These are phyloP conservation scores for Carpatolechia fugitivella DNA, from an alignment of 2,888 invertebrate species.

Conservation along the genomic window DNA sequence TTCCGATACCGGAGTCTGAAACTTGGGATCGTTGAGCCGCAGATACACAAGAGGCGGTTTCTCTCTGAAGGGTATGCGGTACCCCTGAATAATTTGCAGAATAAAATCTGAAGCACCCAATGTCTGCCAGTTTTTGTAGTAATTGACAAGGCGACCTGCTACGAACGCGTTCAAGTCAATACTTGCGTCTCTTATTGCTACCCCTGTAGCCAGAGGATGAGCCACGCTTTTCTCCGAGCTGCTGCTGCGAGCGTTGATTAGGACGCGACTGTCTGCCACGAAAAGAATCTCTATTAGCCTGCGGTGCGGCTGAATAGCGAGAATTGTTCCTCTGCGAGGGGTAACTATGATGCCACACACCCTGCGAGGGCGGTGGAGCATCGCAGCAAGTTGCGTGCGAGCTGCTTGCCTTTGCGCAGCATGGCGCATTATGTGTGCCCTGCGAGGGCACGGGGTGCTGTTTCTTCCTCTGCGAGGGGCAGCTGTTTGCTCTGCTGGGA, in stretches of 20 bases:
- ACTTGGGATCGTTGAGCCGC: background rate
- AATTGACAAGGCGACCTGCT: conserved; percentile 18
- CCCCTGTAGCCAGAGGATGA: background rate
- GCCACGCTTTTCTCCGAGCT: background rate
- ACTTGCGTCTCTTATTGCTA: conserved; percentile 9
- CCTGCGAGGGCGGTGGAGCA: conserved; percentile 18
- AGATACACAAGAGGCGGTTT: conserved; percentile 23
- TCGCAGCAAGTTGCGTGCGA: background rate
- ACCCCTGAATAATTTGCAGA: conserved; percentile 21
- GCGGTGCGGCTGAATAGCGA: background rate
- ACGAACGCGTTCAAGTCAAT: conserved; percentile 19
- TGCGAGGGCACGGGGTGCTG: conserved; percentile 17
- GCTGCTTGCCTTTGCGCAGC: too few relatives aligned
- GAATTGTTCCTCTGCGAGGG: background rate
- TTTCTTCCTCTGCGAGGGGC: conserved; percentile 19
- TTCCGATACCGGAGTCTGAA: background rate
- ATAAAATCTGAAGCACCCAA: conserved; percentile 18
- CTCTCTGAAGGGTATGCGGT: conserved; percentile 24
- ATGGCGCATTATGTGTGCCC: conserved; percentile 3
- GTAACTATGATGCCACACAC: background rate
- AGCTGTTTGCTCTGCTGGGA: conserved; percentile 1
- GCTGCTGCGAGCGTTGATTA: background rate
- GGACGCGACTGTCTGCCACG: background rate
- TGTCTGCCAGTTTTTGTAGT: conserved; percentile 16
- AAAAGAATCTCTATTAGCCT: background rate